A percentile compares a stretch with the other conserved stretches of the same genome.
phyloP scores from a whole-genome alignment of 2,113 vertebrate species.

The Aramus guarauna region DNA sequence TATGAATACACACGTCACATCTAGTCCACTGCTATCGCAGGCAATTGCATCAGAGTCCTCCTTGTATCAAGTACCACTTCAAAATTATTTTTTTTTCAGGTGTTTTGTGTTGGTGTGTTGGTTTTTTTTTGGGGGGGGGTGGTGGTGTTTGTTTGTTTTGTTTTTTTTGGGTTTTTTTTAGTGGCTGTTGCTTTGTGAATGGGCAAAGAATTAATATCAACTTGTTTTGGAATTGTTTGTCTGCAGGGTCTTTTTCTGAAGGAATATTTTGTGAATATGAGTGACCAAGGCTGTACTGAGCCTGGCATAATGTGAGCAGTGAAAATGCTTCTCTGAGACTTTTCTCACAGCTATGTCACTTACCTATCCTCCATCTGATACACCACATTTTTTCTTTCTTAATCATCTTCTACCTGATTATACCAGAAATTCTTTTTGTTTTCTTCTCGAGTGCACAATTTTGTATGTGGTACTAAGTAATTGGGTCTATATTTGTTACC shows the following conservation, averaged over 20 bases:
- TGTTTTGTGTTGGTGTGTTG: too few species aligned
- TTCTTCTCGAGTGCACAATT: background rate
- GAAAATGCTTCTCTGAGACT: background rate
- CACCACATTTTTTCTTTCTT: background rate
- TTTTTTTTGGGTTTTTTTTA: too few species aligned
- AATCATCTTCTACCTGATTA: background rate
- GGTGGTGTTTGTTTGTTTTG: too few species aligned
- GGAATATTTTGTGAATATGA: background rate
- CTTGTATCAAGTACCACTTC: background rate
- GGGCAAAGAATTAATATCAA: background rate
- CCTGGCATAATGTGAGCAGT: fast-evolving
- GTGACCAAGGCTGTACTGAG: background rate
- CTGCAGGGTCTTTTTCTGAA: background rate
- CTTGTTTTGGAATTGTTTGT: background rate
- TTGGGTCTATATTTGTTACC: background rate
- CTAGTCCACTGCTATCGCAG: background rate
- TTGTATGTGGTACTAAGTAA: background rate
- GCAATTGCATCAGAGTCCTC: background rate
- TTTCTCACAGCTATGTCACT: background rate
- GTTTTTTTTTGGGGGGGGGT: too few species aligned
- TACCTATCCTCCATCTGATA: background rate
- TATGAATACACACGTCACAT: background rate
- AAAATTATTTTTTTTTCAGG: too few species aligned
- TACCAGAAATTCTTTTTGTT: background rate
- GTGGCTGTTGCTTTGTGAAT: background rate